Evolutionary conservation across 2,113 vertebrate genomes (phyloP), one percentile per base, ranked within the genome.

Genomic region (Tinamus guttatus): DNA sequence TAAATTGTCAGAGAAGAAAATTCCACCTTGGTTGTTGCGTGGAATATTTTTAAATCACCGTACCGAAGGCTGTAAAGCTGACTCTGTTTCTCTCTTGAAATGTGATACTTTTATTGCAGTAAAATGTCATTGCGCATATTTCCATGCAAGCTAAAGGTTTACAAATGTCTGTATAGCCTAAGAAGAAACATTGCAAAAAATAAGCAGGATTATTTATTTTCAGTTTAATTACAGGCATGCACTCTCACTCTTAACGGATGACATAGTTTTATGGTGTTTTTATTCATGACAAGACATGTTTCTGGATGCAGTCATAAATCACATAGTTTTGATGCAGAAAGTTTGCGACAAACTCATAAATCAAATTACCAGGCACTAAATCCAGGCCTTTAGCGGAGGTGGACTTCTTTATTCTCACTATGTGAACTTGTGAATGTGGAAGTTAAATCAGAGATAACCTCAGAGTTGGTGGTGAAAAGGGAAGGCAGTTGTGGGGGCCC

Each of bases 111-210:
- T 73, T 32, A 62, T 38, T 87, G 11, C 28, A 47, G 30, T 30
- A 41, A 17, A 17, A 3, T 25, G 28, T 19, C 40, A 22, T 6
- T 73, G 49, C 7, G 4, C 8, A 0, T 45, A 10, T 30, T 87
- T 74, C 34, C 21, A n/a, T 6, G 3, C 36, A 17, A 83, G 32
- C 21, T 2, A 4, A 13, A 36, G 11, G 14, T 40, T 40, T n/a
- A 40, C 18, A 47, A 64, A 45, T 25, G 22, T 11, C 6, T 30
- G 62, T 5, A 2, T 34, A 17, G 6, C 41, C 73, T 59, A 62
- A 30, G 27, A 90, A 73, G 47, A 27, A 34, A 64, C 11, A 25
- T 43, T 40, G 4, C 56, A 68, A 56, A 69, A 56, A 68, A 56
- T 62, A 56, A 20, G 17, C 32, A 71, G 24, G 24, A 45, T 81